phyloP scores from a whole-genome alignment of 2,888 invertebrate genomes.

The Hypsopygia costalis region DNA sequence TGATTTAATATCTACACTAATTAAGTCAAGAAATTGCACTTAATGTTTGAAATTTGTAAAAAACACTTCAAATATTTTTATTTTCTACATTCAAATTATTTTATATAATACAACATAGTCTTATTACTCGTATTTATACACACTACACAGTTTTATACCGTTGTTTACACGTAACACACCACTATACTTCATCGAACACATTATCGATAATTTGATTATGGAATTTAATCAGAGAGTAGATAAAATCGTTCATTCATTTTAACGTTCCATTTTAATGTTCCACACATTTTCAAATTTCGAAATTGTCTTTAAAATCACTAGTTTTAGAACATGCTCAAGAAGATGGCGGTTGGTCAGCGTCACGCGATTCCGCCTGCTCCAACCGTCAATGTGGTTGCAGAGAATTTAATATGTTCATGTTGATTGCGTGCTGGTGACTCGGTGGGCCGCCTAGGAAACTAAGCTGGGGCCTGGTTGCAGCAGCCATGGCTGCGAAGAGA shows the following conservation, averaged over 20 bases:
- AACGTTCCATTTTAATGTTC: background rate
- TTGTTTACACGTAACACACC: too few relatives aligned
- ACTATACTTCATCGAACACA: too few relatives aligned
- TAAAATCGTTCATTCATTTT: too few relatives aligned
- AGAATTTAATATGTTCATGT: slow-evolving; percentile 78
- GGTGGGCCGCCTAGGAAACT: slow-evolving; percentile 80
- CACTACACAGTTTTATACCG: too few relatives aligned
- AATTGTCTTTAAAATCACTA: slow-evolving; percentile 5
- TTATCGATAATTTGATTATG: too few relatives aligned
- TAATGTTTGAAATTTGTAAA: slow-evolving; percentile 20
- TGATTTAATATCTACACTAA: background rate
- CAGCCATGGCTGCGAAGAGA: slow-evolving; percentile 84
- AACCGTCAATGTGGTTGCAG: slow-evolving; percentile 80
- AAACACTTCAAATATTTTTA: slow-evolving; percentile 11
- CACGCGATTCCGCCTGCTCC: slow-evolving; percentile 58
- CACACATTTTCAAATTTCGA: background rate
- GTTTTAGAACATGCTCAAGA: slow-evolving; percentile 29
- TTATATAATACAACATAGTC: too few relatives aligned
- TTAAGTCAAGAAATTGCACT: slow-evolving; percentile 35
- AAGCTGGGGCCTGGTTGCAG: slow-evolving; percentile 82
- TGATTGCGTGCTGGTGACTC: slow-evolving; percentile 77
- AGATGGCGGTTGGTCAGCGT: slow-evolving; percentile 46
- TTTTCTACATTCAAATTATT: slow-evolving; percentile 7
- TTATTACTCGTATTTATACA: too few relatives aligned
- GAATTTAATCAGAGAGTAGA: too few relatives aligned